Evolutionary conservation across 2,113 vertebrate species (phyloP), one percentile per base, ranked within the genome.

Genomic region (Chloroceryle aenea): DNA sequence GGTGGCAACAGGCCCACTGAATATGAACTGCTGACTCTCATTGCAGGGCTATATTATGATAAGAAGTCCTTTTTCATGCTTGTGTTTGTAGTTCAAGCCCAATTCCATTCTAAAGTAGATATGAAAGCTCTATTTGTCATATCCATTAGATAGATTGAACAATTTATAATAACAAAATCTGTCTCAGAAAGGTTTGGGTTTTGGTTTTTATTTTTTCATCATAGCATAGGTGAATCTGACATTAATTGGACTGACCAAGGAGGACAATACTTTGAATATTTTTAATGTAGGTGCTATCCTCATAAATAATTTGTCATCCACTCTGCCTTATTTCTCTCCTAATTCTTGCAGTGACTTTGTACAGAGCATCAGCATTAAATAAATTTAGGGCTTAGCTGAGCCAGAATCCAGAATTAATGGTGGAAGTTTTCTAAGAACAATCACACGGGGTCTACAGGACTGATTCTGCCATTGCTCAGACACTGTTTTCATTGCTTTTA

Each of bases 381-480:
- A 72, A 64, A 23, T 71, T 12, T 22, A 34, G 11, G 55, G 27
- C n/a, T 75, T 23, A 68, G 7, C 29, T 75, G 20, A 32, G n/a
- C 23, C 42, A 10, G 3, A n/a, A 58, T 68, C 53, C 27, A 64
- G 8, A 88, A 84, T 50, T 76, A 45, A 7, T 26, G 32, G 10
- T 58, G 36, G 9, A 58, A 77, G 25, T 63, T 87, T 11, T 21
- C 22, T 66, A 38, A 63, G 17, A 34, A 56, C 5, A 3, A 34
- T 55, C 0, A 0, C 2, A 1, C 48, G 11, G 5, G 11, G 14
- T 42, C n/a, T 73, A 20, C 15, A 53, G 2, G 4, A 85, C 63
- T 90, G 13, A 88, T 85, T 92, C 27, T 92, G 50, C 34, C 42
- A 6, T 47, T 52, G 12, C 14, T 55, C 16, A 45, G 68, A 16